Conservation (phyloP, 2,113 vertebrate genomes). For the Orthochromis malagaraziensis region DNA sequence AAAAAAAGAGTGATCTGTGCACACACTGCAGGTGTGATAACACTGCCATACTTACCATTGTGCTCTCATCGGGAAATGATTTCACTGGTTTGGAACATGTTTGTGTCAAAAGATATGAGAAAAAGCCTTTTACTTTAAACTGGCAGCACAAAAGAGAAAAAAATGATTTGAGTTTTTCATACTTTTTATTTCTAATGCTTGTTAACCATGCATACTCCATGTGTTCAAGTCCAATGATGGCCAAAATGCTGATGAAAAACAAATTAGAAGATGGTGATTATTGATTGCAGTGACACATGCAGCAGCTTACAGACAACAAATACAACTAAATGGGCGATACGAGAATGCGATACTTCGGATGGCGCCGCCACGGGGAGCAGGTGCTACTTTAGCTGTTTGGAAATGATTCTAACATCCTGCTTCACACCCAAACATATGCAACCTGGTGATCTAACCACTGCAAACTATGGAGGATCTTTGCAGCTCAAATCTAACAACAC, state of each 20-base stretch:
- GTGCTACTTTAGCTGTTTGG: background rate
- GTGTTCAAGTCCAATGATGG: background rate
- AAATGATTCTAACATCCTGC: background rate
- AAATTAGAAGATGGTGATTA: background rate
- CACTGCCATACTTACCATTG: background rate
- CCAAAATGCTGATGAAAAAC: background rate
- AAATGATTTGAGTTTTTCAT: background rate
- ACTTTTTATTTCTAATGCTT: background rate
- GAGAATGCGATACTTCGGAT: background rate
- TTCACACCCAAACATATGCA: background rate
- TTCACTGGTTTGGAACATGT: background rate
- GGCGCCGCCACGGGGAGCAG: background rate
- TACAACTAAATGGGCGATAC: background rate
- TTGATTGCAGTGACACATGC: background rate
- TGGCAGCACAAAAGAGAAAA: background rate
- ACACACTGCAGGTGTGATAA: background rate
- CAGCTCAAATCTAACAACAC: background rate
- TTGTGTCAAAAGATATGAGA: background rate
- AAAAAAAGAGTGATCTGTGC: background rate
- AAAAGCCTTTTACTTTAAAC: background rate
- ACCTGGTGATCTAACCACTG: background rate
- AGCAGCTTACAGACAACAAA: background rate
- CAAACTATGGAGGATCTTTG: background rate
- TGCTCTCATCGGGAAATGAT: background rate
- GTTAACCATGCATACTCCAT: background rate